Evolutionary conservation across 2,797 vertebrate species (phyloP), one percentile per base, ranked within the genome.

Genomic region (Labroides dimidiatus): DNA sequence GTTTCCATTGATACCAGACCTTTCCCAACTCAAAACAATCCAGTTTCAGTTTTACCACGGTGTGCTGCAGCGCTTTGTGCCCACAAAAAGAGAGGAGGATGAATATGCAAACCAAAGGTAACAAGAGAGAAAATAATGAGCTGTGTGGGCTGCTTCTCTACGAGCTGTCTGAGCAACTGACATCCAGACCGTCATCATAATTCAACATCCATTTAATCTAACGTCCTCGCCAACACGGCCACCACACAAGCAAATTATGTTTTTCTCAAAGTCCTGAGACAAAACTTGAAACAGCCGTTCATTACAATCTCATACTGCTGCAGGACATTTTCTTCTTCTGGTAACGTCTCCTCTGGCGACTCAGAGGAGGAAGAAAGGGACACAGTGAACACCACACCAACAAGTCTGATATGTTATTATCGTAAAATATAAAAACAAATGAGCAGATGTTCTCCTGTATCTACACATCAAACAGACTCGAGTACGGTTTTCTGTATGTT

Each of bases 41-140:
- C 15, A 17, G 10, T 1, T n/a, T n/a, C 39, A n/a, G 27, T 57
- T 51, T 30, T 6, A 57, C 60, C 50, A 5, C 10, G 0, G 20
- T 17, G 15, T 17, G 24, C 13, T 52, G 8, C 12, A 17, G 56
- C 2, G 12, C 21, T n/a, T 17, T 24, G 27, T 51, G 39, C 17
- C 5, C 13, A 7, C 24, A 64, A n/a, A 47, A 30, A 20, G 10
- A 39, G 23, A 14, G 30, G 19, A n/a, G 4, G 9, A 10, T 17
- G 20, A 45, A 23, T 21, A n/a, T 19, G 16, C 48, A 58, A 51
- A n/a, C 10, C 33, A 8, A 23, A 21, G 6, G 27, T 45, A 45
- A 37, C 17, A 6, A 44, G 41, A 45, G 39, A 14, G 48, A 68
- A 50, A 51, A 52, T 52, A 59, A 44, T 44, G 47, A 59, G 56